These are phyloP conservation scores for Antitype chi DNA, from an alignment of 2,888 invertebrate genomes.

Conservation along the genomic window DNA sequence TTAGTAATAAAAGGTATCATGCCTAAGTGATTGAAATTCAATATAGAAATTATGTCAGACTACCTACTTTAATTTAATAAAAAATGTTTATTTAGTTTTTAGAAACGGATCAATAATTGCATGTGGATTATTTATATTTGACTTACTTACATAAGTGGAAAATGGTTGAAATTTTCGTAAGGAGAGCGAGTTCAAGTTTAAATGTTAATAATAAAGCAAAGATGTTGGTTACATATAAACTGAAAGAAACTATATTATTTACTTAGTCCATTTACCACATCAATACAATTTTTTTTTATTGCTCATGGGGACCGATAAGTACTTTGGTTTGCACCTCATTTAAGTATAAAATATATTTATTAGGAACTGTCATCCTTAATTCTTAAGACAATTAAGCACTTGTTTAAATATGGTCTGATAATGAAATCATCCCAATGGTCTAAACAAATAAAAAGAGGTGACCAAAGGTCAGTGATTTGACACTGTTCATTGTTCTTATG, in stretches of 20 bases:
- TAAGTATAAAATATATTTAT: background rate
- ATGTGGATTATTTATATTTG: background rate
- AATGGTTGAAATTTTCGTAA: background rate
- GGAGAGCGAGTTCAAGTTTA: background rate
- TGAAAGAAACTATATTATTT: background rate
- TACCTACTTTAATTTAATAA: background rate
- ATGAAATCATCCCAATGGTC: conserved; percentile 50
- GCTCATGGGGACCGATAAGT: no score
- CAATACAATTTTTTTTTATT: no score
- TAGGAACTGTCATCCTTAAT: conserved; percentile 43
- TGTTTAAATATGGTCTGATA: conserved; percentile 56
- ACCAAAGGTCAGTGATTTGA: conserved; percentile 52
- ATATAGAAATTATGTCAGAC: background rate
- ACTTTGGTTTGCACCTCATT: background rate
- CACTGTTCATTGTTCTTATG: conserved; percentile 41
- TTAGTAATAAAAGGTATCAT: background rate
- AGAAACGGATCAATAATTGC: background rate
- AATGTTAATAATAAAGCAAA: background rate
- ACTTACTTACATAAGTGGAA: background rate
- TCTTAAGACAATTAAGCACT: conserved; percentile 35
- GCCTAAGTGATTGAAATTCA: background rate
- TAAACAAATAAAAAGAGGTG: conserved; percentile 54
- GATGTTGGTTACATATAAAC: background rate
- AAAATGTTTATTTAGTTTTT: no score
- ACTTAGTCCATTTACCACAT: background rate